Conservation (phyloP, 2,113 vertebrate species). For the Anhinga anhinga region DNA sequence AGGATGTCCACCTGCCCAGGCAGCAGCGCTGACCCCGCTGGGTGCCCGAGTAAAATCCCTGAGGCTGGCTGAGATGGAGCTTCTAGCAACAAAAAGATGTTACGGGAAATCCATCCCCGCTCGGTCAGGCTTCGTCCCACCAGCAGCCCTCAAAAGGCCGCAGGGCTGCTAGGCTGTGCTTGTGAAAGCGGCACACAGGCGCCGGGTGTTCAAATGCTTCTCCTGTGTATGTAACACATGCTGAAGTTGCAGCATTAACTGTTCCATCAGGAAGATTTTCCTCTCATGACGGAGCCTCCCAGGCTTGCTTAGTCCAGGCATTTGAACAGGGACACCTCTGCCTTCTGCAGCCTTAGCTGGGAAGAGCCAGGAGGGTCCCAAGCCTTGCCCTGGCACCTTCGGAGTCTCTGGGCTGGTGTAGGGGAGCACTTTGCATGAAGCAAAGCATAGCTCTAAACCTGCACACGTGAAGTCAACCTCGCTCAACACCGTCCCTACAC, state of each 20-base stretch:
- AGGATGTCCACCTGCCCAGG: background rate
- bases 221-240: background rate
- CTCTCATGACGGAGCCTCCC: background rate
- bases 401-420: background rate
- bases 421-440: background rate
- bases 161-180: background rate
- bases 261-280: too few species aligned
- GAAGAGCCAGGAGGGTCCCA: background rate
- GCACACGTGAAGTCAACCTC: background rate
- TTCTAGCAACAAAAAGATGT: background rate
- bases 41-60: background rate
- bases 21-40: background rate
- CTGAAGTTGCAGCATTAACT: background rate
- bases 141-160: background rate
- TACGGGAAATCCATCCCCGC: background rate
- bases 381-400: background rate
- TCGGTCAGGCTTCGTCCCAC: background rate
- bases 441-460: background rate
- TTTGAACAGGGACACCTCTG: background rate
- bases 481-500: accelerated
- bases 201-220: too few species aligned
- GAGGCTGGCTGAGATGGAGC: background rate
- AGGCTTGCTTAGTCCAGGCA: background rate
- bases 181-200: background rate
- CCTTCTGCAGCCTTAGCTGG: background rate